Conservation (phyloP, 2,888 invertebrate species). For the Pegoplata infirma region DNA sequence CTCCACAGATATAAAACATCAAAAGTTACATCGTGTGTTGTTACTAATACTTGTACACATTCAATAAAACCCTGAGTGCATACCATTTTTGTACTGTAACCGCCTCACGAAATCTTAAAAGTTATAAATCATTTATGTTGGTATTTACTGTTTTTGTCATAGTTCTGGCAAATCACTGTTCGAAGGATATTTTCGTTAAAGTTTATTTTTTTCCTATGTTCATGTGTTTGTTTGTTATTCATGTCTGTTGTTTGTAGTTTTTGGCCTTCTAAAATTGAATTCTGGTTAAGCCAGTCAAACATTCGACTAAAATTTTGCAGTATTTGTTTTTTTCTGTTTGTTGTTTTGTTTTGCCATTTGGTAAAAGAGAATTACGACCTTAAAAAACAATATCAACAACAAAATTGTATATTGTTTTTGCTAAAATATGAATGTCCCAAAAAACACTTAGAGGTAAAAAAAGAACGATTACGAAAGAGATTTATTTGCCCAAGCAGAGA, state of each 20-base stretch:
- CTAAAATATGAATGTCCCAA: neutral
- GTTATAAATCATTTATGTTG: conserved; percentile 58
- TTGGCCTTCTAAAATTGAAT: conserved; percentile 49
- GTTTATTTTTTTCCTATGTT: conserved; percentile 16
- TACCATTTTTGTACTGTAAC: no score
- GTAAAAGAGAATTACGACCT: conserved; percentile 25
- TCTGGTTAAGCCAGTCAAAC: conserved; percentile 53
- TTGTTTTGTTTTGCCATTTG: conserved; percentile 43
- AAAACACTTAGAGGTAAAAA: conserved; percentile 29
- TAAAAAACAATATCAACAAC: conserved; percentile 33
- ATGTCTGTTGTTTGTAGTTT: neutral
- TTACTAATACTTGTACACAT: no score
- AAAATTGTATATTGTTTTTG: conserved; percentile 48
- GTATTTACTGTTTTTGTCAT: conserved; percentile 52
- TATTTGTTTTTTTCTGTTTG: no score
- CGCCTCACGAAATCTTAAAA: conserved; percentile 37
- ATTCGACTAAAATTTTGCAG: conserved; percentile 49
- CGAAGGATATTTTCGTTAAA: conserved; percentile 43
- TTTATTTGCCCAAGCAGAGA: conserved; percentile 50
- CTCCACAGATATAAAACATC: no score
- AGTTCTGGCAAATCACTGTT: conserved; percentile 53
- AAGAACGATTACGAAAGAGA: conserved; percentile 54
- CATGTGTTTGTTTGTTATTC: conserved; percentile 9
- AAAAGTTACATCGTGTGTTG: no score
- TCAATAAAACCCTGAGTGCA: no score